phyloP scores from a whole-genome alignment of 2,113 vertebrate genomes.

The Raja brachyura region DNA sequence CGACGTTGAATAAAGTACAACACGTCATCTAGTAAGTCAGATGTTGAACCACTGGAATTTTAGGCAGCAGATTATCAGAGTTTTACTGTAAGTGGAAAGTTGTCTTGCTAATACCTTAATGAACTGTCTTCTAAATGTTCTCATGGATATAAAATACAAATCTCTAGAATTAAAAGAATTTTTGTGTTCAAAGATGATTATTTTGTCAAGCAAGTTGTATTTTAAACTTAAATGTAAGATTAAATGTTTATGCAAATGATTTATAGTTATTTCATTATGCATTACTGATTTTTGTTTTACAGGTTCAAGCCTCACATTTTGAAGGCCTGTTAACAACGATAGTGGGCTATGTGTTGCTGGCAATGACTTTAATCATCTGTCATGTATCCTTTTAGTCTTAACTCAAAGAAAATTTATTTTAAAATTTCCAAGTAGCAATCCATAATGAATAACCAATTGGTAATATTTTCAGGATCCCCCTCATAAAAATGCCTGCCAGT shows the following conservation, averaged over 20 bases:
- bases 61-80: too few relatives aligned
- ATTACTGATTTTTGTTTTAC: slow-evolving; percentile 42
- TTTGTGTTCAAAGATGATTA: background rate
- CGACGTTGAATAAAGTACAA: too few relatives aligned
- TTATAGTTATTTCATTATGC: background rate
- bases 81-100: background rate
- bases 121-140: background rate
- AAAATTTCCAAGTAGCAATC: background rate
- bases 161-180: background rate
- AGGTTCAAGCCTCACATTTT: slow-evolving; percentile 92
- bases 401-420: background rate
- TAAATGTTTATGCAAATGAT: background rate
- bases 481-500: background rate
- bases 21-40: too few relatives aligned
- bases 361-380: slow-evolving; percentile 81
- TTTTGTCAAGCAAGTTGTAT: background rate
- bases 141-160: background rate
- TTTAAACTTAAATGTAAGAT: background rate
- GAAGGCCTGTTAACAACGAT: slow-evolving; percentile 91
- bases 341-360: slow-evolving; percentile 86
- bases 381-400: slow-evolving; percentile 79
- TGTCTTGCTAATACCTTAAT: background rate
- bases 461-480: background rate
- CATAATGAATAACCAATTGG: background rate
- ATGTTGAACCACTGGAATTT: too few relatives aligned